Base-by-base conservation (phyloP, 2,113 vertebrate genomes). In the Cyrtonyx montezumae region DNA sequence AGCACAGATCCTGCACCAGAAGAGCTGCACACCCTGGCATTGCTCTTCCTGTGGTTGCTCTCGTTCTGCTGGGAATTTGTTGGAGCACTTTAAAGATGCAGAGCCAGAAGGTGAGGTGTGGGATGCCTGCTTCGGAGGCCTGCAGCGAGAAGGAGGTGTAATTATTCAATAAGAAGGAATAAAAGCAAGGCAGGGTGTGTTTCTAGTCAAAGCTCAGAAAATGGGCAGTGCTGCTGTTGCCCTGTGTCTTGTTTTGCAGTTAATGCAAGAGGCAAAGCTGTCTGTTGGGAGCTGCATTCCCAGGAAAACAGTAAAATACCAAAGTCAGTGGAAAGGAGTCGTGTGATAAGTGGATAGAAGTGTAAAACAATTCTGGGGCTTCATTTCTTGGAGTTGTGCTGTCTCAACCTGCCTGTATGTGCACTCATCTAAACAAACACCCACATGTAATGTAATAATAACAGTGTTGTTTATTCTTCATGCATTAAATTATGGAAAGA, bases 251-350 rank as follows among this genome's bases (percentile, higher is more conserved):
- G 23, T 91, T 76, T 71, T 92, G 58, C 85, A 66, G 40, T 91
- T 88, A 56, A 55, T 88, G 16, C 79, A 43, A 17, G 62, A 53
- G 32, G 23, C 63, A 25, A 40, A 91, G 36, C 13, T 84, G 6
- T 82, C 62, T 43, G 20, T 75, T 58, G 55, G 10, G 13, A 79
- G 48, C 66, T 68, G 59, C 77, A 18, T 93, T 75, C 94, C 94
- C 42, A 94, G 96, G 75, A 95, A 96, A 95, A 95, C 94, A 36
- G 49, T 96, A 26, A 84, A 92, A 62, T 93, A 94, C 85, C 73
- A 76, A 62, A 91, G 94, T 96, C 94, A 94, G 96, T 93, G 49
- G 56, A 62, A 85, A 48, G 25, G 2, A 12, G 17, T 25, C 9
- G 25, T 80, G 67, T 67, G 42, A 25, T 43, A 48, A 34, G 34